These are phyloP conservation scores for Drosophila fulvimacula DNA, from an alignment of 2,888 invertebrate genomes.

Conservation along the genomic window DNA sequence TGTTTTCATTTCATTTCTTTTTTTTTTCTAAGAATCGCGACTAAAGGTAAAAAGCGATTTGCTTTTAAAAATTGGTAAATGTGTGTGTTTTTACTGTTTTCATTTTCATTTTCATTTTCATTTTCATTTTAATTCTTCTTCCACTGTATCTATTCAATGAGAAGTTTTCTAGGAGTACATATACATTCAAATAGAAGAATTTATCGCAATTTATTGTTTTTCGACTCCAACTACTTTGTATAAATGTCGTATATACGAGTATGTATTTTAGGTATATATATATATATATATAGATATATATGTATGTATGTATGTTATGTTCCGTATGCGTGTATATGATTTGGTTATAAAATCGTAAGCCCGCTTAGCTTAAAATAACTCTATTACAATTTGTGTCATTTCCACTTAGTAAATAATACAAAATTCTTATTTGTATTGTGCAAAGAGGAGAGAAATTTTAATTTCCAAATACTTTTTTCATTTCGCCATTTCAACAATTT, in stretches of 20 bases:
- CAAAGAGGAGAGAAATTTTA: conserved; percentile 66
- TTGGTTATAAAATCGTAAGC: conserved; percentile 68
- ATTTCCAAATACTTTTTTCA: conserved; percentile 73
- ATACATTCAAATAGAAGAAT: conserved; percentile 46
- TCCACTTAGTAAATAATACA: conserved; percentile 49
- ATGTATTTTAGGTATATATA: conserved; percentile 42
- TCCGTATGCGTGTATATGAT: conserved; percentile 46
- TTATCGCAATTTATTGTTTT: conserved; percentile 9
- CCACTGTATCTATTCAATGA: conserved; percentile 31
- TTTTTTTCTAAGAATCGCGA: conserved; percentile 43
- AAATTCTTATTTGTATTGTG: conserved; percentile 47
- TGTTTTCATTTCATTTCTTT: conserved; percentile 23
- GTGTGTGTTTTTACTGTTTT: not conserved
- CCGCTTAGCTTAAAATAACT: conserved; percentile 59
- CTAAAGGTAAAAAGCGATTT: conserved; percentile 54
- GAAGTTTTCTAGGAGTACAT: conserved; percentile 29
- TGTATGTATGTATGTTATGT: conserved; percentile 30
- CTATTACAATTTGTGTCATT: conserved; percentile 53
- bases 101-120: not conserved
- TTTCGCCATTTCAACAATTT: conserved; percentile 43
- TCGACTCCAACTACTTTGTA: conserved; percentile 49
- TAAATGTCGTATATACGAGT: conserved; percentile 51
- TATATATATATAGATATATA: conserved; percentile 29
- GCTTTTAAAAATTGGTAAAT: conserved; percentile 27
- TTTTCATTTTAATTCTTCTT: not conserved